Base-by-base conservation (phyloP, 2,797 vertebrate genomes). In the Gallinago solitaria region DNA sequence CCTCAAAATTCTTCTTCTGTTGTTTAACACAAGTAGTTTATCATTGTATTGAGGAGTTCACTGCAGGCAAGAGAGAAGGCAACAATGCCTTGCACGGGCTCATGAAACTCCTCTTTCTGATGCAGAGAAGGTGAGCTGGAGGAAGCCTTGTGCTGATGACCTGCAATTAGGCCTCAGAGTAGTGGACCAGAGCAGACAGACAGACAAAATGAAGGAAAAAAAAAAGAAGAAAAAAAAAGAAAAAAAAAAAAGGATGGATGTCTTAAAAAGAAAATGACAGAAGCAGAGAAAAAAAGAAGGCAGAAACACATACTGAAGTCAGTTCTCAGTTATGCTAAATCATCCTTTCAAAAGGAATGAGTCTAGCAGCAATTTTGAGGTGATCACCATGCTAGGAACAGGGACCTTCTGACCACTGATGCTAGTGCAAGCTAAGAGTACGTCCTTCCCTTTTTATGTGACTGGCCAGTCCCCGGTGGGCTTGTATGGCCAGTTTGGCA, bases 11-110 rank as follows among this genome's bases (percentile, higher is more conserved):
- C 76, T 94, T 96, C 87, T 95, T 93, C 81, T 84, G 77, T 84
- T 95, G 60, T 85, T 92, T 88, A 94, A 90, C 93, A 87, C 91
- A 91, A 89, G 92, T 93, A 96, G 86, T 96, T 97, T 96, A 96
- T 97, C 95, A 95, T 97, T 86, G 96, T 95, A 84, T 54, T 86
- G 67, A 84, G 80, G 39, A 95, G 51, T 25, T 77, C 54, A 85
- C 90, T 35, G 41, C 65, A 96, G 96, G 94, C 90, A 97, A 90
- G 88, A 83, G 32, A 94, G 91, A 94, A 97, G 77, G 83, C 91
- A 95, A 94, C 63, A 82, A 91, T 80, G 76, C 67, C 76, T 96
- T 39, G 32, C 39, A 13, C 10, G 76, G 92, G 71, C 53, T n/a
- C 60, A 64, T 51, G 74, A 91, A 73, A 70, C 60, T 80, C 35